Conservation (phyloP, 2,797 vertebrate species). For the Phalloptychus januarius region DNA sequence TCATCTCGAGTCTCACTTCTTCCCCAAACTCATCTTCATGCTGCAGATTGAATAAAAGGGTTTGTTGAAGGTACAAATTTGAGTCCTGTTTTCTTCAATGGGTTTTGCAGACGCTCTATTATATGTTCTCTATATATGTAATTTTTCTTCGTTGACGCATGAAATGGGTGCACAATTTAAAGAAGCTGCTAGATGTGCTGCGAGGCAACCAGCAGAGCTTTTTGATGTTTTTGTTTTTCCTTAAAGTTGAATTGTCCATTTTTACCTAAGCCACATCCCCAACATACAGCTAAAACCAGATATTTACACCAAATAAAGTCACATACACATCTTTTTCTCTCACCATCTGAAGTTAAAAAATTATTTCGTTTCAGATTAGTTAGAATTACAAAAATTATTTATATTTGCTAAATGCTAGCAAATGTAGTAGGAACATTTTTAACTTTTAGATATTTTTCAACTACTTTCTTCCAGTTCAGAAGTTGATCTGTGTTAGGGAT, state of each 20-base stretch:
- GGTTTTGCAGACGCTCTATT: neutral
- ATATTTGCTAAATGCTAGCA: neutral
- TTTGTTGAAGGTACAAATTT: constrained; percentile 46
- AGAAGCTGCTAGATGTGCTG: constrained; percentile 1
- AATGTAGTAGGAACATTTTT: neutral
- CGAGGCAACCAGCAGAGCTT: neutral
- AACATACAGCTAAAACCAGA: neutral
- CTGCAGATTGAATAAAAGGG: constrained; percentile 37
- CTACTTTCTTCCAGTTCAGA: no score
- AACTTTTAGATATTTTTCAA: no score
- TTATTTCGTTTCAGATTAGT: neutral
- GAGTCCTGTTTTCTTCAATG: constrained; percentile 22
- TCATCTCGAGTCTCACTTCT: constrained; percentile 52
- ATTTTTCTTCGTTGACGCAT: neutral
- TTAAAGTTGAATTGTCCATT: neutral
- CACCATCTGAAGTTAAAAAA: neutral
- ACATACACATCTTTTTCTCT: neutral
- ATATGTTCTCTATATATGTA: neutral
- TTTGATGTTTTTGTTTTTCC: constrained; percentile 3
- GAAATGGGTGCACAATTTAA: constrained; percentile 1
- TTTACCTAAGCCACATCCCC: neutral
- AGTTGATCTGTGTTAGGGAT: no score
- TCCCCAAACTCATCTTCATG: constrained; percentile 38
- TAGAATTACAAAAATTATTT: neutral
- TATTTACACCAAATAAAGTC: neutral